Base-by-base conservation (phyloP, 2,797 vertebrate genomes). In the Epinephelus coioides region DNA sequence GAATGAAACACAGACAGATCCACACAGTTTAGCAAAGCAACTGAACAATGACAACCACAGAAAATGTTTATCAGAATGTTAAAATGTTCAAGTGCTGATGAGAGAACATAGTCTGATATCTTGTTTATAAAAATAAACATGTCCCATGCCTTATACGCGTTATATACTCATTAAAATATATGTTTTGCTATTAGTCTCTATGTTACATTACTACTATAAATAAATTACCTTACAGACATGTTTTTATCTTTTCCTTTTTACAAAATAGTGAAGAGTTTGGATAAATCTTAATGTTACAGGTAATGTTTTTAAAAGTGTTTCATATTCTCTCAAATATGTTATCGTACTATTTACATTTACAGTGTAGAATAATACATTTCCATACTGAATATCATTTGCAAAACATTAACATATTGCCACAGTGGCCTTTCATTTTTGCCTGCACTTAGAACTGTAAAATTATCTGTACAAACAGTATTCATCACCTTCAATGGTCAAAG, bases 41-140 rank as follows among this genome's bases (percentile, higher is more conserved):
- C 83, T 84, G 77, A 94, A 90, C 82, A 89, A 90, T 89, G 91
- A 92, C 80, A 91, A 87, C 79, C 86, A 94, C 90, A 91, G 53
- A 89, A 85, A 89, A 90, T 84, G 81, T 87, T 87, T 51, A 82
- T 72, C 78, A 75, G 86, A 74, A 88, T 83, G 85, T 79, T 79
- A 73, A 92, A 85, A 90, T 86, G 78, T 92, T 83, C 47, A 85
- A 81, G 87, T 89, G 87, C 66, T 85, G 82, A 93, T 91, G 90
- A 84, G 59, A 83, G 69, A 90, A 91, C 69, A 83, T 83, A 82
- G 74, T 90, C 82, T 79, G 62, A 91, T 92, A 81, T 74, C 88
- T 82, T 87, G 83, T 91, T 95, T 96, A 96, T 94, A 96, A 96
- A 96, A 96, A 96, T 96, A 96, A 95, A 95, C 92, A 95, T 86